Conservation (phyloP, 2,113 vertebrate genomes). For the Sinocyclocheilus rhinocerous region DNA sequence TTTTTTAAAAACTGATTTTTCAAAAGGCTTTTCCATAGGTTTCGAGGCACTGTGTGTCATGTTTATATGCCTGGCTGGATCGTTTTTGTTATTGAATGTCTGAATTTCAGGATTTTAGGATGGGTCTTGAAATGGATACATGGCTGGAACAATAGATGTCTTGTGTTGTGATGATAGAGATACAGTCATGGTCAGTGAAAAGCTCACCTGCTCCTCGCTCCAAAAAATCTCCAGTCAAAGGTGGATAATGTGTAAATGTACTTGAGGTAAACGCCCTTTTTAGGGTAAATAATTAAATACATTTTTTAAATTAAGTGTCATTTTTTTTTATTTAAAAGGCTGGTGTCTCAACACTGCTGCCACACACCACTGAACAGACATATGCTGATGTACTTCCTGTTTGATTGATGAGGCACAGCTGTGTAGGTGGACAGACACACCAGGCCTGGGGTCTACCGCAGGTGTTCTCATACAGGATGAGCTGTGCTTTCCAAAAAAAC, state of each 20-base stretch:
- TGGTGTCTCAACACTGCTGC: not conserved
- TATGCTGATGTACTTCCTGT: conserved; percentile 31
- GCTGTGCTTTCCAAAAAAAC: not conserved
- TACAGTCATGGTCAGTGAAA: not conserved
- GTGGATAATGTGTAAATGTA: not conserved
- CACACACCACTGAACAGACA: not conserved
- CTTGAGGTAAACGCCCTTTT: not conserved
- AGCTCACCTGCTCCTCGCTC: not conserved
- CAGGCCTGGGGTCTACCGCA: not conserved
- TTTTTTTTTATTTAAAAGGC: not conserved
- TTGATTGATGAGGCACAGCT: conserved; percentile 22
- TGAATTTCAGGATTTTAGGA: not conserved
- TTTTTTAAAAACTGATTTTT: not conserved
- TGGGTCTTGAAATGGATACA: conserved; percentile 28
- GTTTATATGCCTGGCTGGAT: not conserved
- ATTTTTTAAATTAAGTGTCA: too few species aligned
- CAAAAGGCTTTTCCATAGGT: not conserved
- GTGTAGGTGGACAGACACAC: not conserved
- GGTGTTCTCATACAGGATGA: not conserved
- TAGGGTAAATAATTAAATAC: not conserved
- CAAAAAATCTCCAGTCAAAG: not conserved
- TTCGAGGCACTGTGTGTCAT: not conserved
- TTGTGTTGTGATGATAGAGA: conserved; percentile 38
- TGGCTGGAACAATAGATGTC: conserved; percentile 30
- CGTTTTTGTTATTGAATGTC: not conserved